These are phyloP conservation scores for Hyppa rectilinea DNA, from an alignment of 2,888 invertebrate genomes.

Conservation along the genomic window DNA sequence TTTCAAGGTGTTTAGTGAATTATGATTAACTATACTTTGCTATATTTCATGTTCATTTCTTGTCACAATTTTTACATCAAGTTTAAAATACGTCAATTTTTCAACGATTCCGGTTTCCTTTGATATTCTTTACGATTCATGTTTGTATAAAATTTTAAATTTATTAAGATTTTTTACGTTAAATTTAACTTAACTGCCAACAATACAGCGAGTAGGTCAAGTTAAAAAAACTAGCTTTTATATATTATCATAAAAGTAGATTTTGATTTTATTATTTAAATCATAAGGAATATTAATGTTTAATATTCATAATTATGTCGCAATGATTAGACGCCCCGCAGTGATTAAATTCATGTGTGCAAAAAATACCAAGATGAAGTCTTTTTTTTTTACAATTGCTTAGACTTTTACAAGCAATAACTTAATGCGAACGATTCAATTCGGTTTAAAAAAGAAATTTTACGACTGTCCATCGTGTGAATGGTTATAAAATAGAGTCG, in stretches of 20 bases:
- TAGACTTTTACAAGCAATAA: constrained; percentile 68
- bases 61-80: background rate
- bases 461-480: constrained; percentile 54
- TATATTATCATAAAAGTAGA: constrained; percentile 3
- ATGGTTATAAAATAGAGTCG: constrained; percentile 49
- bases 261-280: constrained; percentile 38
- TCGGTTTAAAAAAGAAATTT: constrained; percentile 46
- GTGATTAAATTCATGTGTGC: constrained; percentile 48
- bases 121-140: background rate
- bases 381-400: constrained; percentile 52
- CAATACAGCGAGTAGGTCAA: constrained; percentile 16
- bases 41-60: background rate
- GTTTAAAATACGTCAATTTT: background rate
- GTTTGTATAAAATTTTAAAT: background rate
- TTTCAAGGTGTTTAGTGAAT: constrained; percentile 8
- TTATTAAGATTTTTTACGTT: background rate
- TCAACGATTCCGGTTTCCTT: background rate
- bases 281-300: constrained; percentile 20
- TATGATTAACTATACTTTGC: too few relatives aligned
- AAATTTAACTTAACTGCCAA: background rate
- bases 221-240: background rate
- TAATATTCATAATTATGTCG: constrained; percentile 49
- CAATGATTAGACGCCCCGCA: constrained; percentile 58
- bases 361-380: constrained; percentile 46
- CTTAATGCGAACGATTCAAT: constrained; percentile 62